Conservation (phyloP, 2,888 invertebrate species). For the Campopleginae sp. region DNA sequence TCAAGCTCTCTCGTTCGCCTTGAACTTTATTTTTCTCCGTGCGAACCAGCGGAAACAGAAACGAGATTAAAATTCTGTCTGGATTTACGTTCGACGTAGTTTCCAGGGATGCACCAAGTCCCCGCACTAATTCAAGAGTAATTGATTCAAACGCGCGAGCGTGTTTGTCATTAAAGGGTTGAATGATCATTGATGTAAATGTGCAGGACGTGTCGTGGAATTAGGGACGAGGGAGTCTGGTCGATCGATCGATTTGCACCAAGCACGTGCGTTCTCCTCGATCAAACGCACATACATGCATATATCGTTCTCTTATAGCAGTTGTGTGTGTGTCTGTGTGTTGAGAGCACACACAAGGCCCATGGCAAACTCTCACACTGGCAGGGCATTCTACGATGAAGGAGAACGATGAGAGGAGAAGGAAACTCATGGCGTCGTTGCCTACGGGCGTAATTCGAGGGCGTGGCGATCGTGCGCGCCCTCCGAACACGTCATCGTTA, state of each 20-base stretch:
- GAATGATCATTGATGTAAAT: constrained; percentile 59
- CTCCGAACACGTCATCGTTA: constrained; percentile 68
- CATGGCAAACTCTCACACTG: constrained; percentile 24
- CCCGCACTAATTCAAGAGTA: constrained; percentile 18
- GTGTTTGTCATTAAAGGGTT: constrained; percentile 39
- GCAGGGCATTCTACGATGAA: constrained; percentile 3
- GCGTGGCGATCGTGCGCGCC: constrained; percentile 67
- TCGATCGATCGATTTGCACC: constrained; percentile 58
- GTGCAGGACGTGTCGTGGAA: constrained; percentile 59
- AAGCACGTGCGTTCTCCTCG: constrained; percentile 43
- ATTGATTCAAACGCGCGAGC: constrained; percentile 30
- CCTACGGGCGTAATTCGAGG: constrained; percentile 69
- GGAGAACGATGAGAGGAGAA: constrained; percentile 47
- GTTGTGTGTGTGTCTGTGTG: constrained; percentile 5
- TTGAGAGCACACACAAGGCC: background rate
- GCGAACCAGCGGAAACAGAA: constrained; percentile 5
- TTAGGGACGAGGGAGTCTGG: constrained; percentile 51
- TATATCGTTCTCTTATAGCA: background rate
- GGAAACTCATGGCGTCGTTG: constrained; percentile 55
- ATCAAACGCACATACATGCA: constrained; percentile 33
- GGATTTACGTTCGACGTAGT: constrained; percentile 33
- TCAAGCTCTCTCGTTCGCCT: constrained; percentile 24
- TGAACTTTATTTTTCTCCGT: constrained; percentile 15
- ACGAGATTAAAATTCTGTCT: constrained; percentile 37
- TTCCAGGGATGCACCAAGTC: constrained; percentile 15